Conservation (phyloP, 1,140 invertebrate species). For the Pogonomyrmex barbatus region DNA sequence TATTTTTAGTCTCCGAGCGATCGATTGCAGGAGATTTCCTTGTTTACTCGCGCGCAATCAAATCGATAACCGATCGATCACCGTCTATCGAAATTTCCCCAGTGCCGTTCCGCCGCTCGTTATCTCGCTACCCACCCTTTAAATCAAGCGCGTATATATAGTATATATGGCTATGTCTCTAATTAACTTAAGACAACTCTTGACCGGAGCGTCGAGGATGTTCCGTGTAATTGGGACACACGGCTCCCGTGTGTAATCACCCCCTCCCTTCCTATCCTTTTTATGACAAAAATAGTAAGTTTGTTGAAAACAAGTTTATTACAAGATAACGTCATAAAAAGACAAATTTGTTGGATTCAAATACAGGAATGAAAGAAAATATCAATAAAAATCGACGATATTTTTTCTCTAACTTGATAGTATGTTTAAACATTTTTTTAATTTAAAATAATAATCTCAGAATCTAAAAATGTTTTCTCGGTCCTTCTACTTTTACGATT, state of each 20-base stretch:
- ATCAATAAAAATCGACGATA: not conserved
- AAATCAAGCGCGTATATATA: not conserved
- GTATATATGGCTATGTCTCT: not conserved
- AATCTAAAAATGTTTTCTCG: not conserved
- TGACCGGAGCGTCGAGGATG: not conserved
- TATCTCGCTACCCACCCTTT: not conserved
- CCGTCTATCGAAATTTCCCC: not conserved
- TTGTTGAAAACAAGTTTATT: not conserved
- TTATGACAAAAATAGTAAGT: not conserved
- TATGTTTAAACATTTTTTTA: not conserved
- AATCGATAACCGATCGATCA: constrained; percentile 9
- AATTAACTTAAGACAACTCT: not conserved
- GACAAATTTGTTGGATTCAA: not conserved
- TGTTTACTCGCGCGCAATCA: not conserved
- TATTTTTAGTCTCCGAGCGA: constrained; percentile 54
- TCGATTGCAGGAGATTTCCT: constrained; percentile 34
- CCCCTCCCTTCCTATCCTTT: no score
- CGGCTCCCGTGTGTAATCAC: no score
- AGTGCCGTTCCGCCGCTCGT: not conserved
- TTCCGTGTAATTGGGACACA: not conserved
- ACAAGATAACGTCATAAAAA: not conserved
- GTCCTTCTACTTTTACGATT: not conserved
- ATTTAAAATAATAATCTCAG: not conserved
- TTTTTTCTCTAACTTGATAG: not conserved
- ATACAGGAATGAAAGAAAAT: not conserved